Base-by-base conservation (phyloP, 2,113 vertebrate genomes). In the Myiopsitta monachus region DNA sequence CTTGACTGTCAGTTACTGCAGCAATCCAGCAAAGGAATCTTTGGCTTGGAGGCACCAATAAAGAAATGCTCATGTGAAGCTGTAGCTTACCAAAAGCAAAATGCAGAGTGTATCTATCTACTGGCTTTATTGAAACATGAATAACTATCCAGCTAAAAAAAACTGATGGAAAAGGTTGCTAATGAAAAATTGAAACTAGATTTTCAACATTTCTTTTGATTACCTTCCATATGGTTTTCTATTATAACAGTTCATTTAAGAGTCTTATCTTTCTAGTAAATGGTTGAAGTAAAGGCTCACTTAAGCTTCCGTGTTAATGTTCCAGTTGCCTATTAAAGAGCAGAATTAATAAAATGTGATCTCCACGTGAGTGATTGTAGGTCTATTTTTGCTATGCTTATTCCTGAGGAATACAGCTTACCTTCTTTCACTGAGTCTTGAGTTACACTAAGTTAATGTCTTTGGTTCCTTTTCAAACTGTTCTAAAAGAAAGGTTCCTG, bases 331-430 rank as follows among this genome's bases (percentile, higher is more conserved):
- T 70, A 78, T 11, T 59, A 78, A 88, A 79, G 36, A 73, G 11
- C 7, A 83, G 55, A 92, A 90, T 80, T 91, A 85, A 66, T 74
- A 85, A 86, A 91, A 86, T 23, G 7, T 90, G 72, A 83, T 91
- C 46, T 86, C 39, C n/a, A 13, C 62, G 46, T 62, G 55, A 68
- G 27, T 74, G 27, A 33, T 73, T 38, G 18, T 77, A 51, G 26
- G 67, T 77, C 49, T 74, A 17, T 46, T 92, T 95, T 92, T 88
- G 30, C 27, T 43, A 72, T 59, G 67, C 12, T 86, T 83, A 28
- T 73, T 94, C 33, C n/a, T 3, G 3, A 74, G 38, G 10, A 89
- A 78, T 72, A 82, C 7, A 70, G 24, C 4, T 79, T 85, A 44
- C 55, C 33, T 51, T 47, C 41, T 57, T 95, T 83, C 52, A 73